These are phyloP conservation scores for Catostomus latipinnis DNA, from an alignment of 2,797 vertebrate species.

Conservation along the genomic window DNA sequence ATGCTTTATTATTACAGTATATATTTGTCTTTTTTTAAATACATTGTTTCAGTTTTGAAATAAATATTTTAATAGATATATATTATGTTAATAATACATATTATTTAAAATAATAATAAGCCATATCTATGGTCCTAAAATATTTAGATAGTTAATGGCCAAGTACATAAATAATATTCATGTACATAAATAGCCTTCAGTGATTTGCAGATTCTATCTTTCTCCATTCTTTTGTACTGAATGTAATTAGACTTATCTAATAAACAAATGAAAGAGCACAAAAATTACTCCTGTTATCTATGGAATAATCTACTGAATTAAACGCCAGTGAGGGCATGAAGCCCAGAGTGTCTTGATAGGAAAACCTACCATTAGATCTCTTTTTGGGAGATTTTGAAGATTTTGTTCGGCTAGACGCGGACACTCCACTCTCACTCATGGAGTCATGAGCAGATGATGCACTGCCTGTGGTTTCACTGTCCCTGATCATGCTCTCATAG, in stretches of 20 bases:
- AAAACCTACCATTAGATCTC: conserved; percentile 86
- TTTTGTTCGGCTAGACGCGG: conserved; percentile 86
- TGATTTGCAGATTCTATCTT: too few species aligned
- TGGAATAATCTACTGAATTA: conserved; percentile 36
- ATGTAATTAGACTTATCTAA: too few species aligned
- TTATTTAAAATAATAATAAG: too few species aligned
- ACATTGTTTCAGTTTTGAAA: neutral
- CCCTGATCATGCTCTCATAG: conserved; percentile 96
- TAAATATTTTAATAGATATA: neutral
- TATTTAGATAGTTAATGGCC: neutral
- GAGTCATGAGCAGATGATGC: conserved; percentile 96
- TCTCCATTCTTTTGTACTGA: too few species aligned
- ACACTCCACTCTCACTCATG: conserved; percentile 94
- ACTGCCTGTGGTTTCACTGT: conserved; percentile 97
- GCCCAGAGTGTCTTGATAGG: conserved; percentile 30
- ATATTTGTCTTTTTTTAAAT: neutral
- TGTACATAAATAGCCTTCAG: neutral
- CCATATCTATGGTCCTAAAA: neutral
- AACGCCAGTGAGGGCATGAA: conserved; percentile 40
- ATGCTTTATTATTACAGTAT: conserved; percentile 15
- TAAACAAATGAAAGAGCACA: neutral
- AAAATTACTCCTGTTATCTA: neutral
- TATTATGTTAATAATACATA: neutral
- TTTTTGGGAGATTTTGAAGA: conserved; percentile 94
- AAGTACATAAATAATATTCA: neutral